Base-by-base conservation (phyloP, 1,140 invertebrate genomes). In the Campoletis sonorensis region DNA sequence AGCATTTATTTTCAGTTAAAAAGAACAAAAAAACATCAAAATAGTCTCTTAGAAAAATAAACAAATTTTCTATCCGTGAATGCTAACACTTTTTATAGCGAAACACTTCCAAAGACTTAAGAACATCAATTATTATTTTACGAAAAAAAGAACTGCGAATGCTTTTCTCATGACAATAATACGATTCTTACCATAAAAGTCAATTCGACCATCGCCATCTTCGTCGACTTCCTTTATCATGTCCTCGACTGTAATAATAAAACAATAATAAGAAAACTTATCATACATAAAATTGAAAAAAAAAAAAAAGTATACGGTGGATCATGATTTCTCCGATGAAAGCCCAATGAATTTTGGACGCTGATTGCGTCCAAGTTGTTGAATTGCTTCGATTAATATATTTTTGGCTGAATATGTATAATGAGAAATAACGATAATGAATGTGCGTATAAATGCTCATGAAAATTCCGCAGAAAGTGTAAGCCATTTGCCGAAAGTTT, bases 211-310 rank as follows among this genome's bases (percentile, higher is more conserved):
- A 89, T 97, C 97, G 5, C 97, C 96, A 88, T 98, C 96, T 16
- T 97, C 96, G 89, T 98, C 97, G 7, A 97, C 97, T 93, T 97
- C 97, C 89, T 97, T 96, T 86, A 97, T 98, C 97, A 98, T 98
- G 87, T 97, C 96, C 91, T 98, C 96, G 90, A 98, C 96, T 97
- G 92, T 61, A 95, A 94, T 83, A 86, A 83, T 87, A 85, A 80
- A 83, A 83, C 84, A 79, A 67, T 71, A 26, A 68, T 27, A 26
- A 23, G 40, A 4, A n/a, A 1, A 21, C 13, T 58, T 58, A 58
- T n/a, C 2, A 58, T n/a, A 58, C 16, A 23, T 1, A 58, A 58
- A 18, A 18, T 58, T n/a, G 10, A 4, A n/a, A 58, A 1, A 4
- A 33, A 23, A 4, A n/a, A 58, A 1, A 4, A 33, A 33, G 40